Evolutionary conservation across 2,797 vertebrate genomes (phyloP).

Genomic region (Sciurus carolinensis): DNA sequence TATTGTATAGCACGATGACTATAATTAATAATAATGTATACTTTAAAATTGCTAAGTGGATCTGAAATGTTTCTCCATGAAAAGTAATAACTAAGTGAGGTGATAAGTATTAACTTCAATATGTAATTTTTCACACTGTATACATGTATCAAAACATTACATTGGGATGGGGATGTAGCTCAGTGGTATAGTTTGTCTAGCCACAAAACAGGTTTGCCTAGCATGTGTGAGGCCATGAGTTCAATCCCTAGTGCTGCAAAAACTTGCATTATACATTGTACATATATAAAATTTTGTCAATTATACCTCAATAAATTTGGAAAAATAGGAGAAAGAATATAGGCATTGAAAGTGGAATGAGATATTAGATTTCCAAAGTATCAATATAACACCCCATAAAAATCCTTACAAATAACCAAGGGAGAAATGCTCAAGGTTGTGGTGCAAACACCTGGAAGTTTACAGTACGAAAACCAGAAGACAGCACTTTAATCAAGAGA

Average conservation of each 20-base stretch:
- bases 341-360: background rate
- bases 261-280: background rate
- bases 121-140: background rate
- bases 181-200: too few species aligned
- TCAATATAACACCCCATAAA: background rate
- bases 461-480: background rate
- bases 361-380: conserved; percentile 29
- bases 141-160: background rate
- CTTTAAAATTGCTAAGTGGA: background rate
- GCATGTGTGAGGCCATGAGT: too few species aligned
- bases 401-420: background rate
- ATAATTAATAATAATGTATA: background rate
- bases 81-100: background rate
- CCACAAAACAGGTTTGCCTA: too few species aligned
- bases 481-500: conserved; percentile 13
- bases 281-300: background rate
- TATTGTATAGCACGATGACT: background rate
- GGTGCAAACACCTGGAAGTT: background rate
- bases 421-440: background rate
- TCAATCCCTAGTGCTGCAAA: background rate
- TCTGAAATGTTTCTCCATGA: background rate
- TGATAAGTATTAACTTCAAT: background rate
- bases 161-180: too few species aligned
- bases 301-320: background rate
- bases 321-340: background rate